Evolutionary conservation across 2,797 vertebrate genomes (phyloP), one percentile per base, ranked within the genome.

Genomic region (Notolepis coatsorum): DNA sequence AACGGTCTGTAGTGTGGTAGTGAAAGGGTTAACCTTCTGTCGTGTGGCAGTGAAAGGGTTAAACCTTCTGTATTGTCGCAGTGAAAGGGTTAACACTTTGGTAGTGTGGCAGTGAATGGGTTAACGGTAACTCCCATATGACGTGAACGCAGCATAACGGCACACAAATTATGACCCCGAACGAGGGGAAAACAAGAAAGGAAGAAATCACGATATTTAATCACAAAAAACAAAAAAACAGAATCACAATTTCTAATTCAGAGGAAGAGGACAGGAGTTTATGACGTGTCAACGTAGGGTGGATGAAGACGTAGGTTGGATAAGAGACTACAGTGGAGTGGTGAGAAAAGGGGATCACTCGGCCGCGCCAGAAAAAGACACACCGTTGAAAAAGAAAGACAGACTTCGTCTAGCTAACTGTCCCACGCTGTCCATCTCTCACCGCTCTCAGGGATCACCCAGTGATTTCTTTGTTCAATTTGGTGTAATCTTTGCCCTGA

Each of bases 401-500:
- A 54, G 42, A 66, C 18, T 64, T n/a, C 21, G 27, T 51, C 0
- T 2, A 21, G 55, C 54, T 31, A 21, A 15, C 50, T 31, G 48
- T 37, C 51, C 21, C 25, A 43, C 58, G 1, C n/a, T 20, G 21
- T 43, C 60, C 45, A 53, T 5, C 37, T n/a, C 55, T 65, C 54
- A 71, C 51, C 39, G 8, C 39, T 50, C 66, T 55, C 33, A 28
- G 39, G 38, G 54, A 67, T 73, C 73, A 61, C 54, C 58, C 65
- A 58, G 63, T 65, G 54, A 70, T 73, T 49, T 82, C 27, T 88
- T 89, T 88, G 81, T 88, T 89, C 79, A 87, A 89, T 93, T 94
- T 93, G 92, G 91, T 92, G 91, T 90, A 79, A 83, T 86, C 78
- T 83, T 89, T 83, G 84, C 89, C 91, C 90, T 91, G 91, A 92